These are phyloP conservation scores for Pentamera pediparva DNA, from an alignment of 53 echinoderm and acorn worm species.

Conservation along the genomic window DNA sequence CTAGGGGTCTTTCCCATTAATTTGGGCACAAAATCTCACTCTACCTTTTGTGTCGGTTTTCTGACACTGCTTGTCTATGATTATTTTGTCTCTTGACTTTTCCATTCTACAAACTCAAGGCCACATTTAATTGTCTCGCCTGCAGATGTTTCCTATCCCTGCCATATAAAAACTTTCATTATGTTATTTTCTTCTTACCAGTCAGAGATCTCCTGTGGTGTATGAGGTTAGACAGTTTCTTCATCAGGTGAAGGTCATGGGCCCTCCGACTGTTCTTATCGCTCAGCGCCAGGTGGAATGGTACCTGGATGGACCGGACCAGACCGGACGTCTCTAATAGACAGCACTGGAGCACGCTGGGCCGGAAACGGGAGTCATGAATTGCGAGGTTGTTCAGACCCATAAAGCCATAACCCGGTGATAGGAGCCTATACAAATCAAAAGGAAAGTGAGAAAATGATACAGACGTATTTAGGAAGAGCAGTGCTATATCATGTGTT, in stretches of 20 bases:
- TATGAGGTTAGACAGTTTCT: conserved; percentile 87
- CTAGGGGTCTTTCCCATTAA: background rate
- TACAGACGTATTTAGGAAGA: too few relatives aligned
- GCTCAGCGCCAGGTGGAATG: conserved; percentile 97
- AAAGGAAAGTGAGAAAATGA: too few relatives aligned
- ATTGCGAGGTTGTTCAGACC: conserved; percentile 72
- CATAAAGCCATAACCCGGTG: conserved; percentile 84
- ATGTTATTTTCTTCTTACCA: conserved; percentile 29
- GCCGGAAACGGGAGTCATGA: conserved; percentile 65
- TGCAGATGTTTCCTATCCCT: too few relatives aligned
- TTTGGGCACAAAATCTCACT: background rate
- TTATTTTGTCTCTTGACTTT: too few relatives aligned
- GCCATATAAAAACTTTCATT: too few relatives aligned
- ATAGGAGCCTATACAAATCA: conserved; percentile 68
- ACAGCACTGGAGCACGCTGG: conserved; percentile 70
- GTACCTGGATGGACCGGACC: conserved; percentile 73
- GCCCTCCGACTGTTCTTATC: conserved; percentile 99
- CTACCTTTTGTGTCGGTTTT: too few relatives aligned
- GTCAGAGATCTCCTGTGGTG: conserved; percentile 80
- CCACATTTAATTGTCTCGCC: too few relatives aligned
- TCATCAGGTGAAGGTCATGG: conserved; percentile 89
- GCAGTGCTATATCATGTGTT: too few relatives aligned
- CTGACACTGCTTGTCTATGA: too few relatives aligned
- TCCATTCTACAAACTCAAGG: too few relatives aligned
- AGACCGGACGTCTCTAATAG: conserved; percentile 74